Evolutionary conservation across 1,140 invertebrate species (phyloP), one percentile per base, ranked within the genome.

Genomic region (Brachionus manjavacas): DNA sequence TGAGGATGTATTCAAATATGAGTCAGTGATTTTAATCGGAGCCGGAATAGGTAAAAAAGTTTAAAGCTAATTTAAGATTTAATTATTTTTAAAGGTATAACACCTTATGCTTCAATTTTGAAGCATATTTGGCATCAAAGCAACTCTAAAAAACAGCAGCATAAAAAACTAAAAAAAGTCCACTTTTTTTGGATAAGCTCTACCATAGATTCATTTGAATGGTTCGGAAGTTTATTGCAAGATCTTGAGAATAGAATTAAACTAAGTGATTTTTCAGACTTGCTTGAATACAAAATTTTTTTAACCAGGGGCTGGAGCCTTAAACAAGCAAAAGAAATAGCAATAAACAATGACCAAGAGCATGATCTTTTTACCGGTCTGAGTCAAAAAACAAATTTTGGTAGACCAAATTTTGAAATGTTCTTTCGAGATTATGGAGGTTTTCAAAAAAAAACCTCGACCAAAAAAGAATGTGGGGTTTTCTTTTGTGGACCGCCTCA

Each of bases 21-120:
- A 31, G 4, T 31, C 28, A 31, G 28, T 31, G 4, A 31, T 31
- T 31, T 31, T 31, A 3, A 31, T 31, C 28, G 28, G 28, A 31
- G 28, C 28, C 28, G 28, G 28, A 31, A 31, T 31, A 4, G 28
- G 28, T 31, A 31, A 31, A 31, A 31, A 31, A 31, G 28, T 3
- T 31, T 4, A 1, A 31, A 31, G 4, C 28, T 4, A 31, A 31
- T 31, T 31, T 31, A 31, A 31, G 4, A 31, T 31, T 31, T 4
- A 31, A 31, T 31, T 31, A n/a, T 31, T 31, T 31, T 4, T 31
- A 31, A 31, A 70, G 66, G 66, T 46, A 97, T 99, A 0, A 99
- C 98, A 0, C 98, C 98, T 0, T 99, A 99, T 87, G 97, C 98
- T 2, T 99, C 97, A 1, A 99, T 99, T 86, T 91, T 99, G 8